Evolutionary conservation across 2,113 vertebrate species (phyloP).

Genomic region (Microtus pennsylvanicus): DNA sequence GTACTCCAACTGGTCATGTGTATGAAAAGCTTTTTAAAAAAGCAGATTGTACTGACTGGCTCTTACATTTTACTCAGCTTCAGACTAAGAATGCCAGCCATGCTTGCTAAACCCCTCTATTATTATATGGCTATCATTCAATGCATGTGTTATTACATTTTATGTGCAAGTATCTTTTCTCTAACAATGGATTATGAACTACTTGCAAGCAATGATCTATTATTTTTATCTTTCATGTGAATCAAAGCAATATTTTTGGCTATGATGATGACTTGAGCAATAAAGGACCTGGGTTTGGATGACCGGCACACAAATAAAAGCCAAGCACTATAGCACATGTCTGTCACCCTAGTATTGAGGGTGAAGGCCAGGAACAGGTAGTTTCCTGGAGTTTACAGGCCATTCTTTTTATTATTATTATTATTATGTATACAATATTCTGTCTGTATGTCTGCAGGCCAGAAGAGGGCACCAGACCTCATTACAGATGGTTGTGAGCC

Average conservation of each 20-base stretch:
- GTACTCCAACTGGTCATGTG: not conserved
- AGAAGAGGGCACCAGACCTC: too few species aligned
- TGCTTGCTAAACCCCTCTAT: not conserved
- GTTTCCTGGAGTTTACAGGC: not conserved
- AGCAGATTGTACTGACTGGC: not conserved
- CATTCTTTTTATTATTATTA: not conserved
- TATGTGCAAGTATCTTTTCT: not conserved
- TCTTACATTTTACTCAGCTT: constrained; percentile 1
- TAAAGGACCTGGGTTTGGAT: not conserved
- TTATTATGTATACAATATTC: too few species aligned
- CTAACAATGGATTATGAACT: not conserved
- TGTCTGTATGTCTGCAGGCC: too few species aligned
- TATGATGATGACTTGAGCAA: not conserved
- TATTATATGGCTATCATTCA: not conserved
- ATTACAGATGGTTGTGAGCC: too few species aligned
- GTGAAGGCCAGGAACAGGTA: not conserved
- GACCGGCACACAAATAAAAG: not conserved
- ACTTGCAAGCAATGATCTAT: not conserved
- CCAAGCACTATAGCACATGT: not conserved
- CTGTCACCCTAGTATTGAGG: not conserved
- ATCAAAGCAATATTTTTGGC: not conserved
- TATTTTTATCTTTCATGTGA: constrained; percentile 39
- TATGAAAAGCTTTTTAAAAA: constrained; percentile 10
- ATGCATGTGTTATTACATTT: not conserved
- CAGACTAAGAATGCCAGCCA: not conserved